phyloP scores from a whole-genome alignment of 2,797 vertebrate genomes.

The Babyrousa celebensis region DNA sequence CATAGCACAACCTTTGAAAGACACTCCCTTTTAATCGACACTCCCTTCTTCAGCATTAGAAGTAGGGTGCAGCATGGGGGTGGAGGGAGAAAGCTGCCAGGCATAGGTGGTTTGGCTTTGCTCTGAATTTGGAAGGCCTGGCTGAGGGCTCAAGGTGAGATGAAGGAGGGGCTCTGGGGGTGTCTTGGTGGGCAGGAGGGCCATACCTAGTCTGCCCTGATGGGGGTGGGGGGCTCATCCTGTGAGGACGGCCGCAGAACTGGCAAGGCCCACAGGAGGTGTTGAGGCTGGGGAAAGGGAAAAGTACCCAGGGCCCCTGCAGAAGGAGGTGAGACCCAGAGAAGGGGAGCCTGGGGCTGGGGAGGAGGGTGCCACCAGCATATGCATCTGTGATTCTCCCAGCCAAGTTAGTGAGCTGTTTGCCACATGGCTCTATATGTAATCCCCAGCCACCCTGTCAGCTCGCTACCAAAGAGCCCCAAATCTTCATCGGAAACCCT shows the following conservation, averaged over 20 bases:
- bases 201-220: not conserved
- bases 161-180: not conserved
- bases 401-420: not conserved
- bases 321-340: not conserved
- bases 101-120: not conserved
- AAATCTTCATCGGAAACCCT: not conserved
- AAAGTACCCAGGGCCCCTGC: not conserved
- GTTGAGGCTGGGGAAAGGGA: not conserved
- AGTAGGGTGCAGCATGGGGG: not conserved
- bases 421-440: rapidly evolving
- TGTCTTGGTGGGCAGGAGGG: not conserved
- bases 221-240: not conserved
- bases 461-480: not conserved
- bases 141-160: not conserved
- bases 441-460: not conserved
- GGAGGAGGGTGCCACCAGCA: rapidly evolving
- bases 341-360: not conserved
- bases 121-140: not conserved
- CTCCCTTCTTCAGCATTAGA: not conserved
- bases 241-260: not conserved
- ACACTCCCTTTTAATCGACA: not conserved
- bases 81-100: not conserved
- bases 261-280: not conserved
- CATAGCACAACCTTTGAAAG: rapidly evolving
- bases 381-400: rapidly evolving